phyloP scores from a whole-genome alignment of 2,888 invertebrate genomes.

The Dynastes grantii region DNA sequence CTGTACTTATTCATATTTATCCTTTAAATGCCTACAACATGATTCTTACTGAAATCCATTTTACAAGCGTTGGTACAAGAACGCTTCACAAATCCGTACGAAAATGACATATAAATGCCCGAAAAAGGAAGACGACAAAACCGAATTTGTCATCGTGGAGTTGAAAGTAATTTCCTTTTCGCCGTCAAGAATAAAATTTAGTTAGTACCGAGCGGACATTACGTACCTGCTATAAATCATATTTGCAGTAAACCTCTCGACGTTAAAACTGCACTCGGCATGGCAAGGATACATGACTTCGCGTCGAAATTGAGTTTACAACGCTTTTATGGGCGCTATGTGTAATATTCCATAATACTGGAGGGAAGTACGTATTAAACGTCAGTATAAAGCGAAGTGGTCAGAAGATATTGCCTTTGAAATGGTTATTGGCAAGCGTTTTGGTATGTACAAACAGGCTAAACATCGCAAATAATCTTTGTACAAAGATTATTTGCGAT shows the following conservation, averaged over 20 bases:
- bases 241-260: neutral
- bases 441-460: neutral
- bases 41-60: too few relatives aligned
- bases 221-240: neutral
- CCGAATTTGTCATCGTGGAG: slow-evolving; percentile 19
- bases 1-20: too few relatives aligned
- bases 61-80: too few relatives aligned
- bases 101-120: too few relatives aligned
- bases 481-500: neutral
- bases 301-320: neutral
- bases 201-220: slow-evolving; percentile 6
- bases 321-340: neutral
- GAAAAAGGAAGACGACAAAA: neutral
- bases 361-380: neutral
- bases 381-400: neutral
- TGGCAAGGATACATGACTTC: neutral
- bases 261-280: neutral
- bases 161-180: slow-evolving; percentile 23
- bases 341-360: neutral
- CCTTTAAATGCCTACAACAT: too few relatives aligned
- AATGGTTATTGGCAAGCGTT: neutral
- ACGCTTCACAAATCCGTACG: too few relatives aligned
- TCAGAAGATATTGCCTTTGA: neutral
- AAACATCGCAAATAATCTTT: neutral
- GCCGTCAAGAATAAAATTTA: slow-evolving; percentile 20